phyloP scores from a whole-genome alignment of 2,888 invertebrate species.

The Drosophila greeni region DNA sequence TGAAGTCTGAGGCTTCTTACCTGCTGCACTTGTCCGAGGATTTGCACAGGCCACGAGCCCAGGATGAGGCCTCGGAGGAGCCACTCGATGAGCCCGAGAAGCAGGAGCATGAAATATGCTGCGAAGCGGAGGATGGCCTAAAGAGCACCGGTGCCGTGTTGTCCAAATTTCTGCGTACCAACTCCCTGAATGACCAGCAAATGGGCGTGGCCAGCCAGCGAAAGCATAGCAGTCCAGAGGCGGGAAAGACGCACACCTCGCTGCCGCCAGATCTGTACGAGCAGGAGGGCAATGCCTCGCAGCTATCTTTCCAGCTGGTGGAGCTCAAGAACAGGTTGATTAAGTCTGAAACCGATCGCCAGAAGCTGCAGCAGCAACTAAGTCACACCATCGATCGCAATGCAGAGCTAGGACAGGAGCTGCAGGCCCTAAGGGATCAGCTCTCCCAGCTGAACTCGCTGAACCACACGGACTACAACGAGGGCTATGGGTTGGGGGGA shows the following conservation, averaged over 20 bases:
- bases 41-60: constrained; percentile 55
- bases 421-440: constrained; percentile 78
- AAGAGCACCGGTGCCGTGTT: constrained; percentile 55
- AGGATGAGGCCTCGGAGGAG: constrained; percentile 68
- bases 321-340: constrained; percentile 80
- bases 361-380: constrained; percentile 81
- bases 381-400: constrained; percentile 82
- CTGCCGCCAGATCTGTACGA: constrained; percentile 76
- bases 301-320: constrained; percentile 80
- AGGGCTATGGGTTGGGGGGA: constrained; percentile 79
- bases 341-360: constrained; percentile 78
- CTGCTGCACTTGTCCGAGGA: constrained; percentile 82
- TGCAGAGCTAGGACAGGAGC: constrained; percentile 80
- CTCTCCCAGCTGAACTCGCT: constrained; percentile 78
- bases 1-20: constrained; percentile 85
- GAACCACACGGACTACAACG: constrained; percentile 80
- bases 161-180: constrained; percentile 71
- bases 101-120: constrained; percentile 64
- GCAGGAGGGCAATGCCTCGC: constrained; percentile 71
- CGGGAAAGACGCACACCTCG: constrained; percentile 64
- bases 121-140: constrained; percentile 69
- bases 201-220: constrained; percentile 57
- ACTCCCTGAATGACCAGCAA: constrained; percentile 76
- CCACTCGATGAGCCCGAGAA: constrained; percentile 64
- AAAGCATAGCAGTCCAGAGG: constrained; percentile 44